A percentile compares a stretch with the other conserved stretches of the same genome.
phyloP scores from a whole-genome alignment of 2,113 vertebrate species.

The Oryzias javanicus region DNA sequence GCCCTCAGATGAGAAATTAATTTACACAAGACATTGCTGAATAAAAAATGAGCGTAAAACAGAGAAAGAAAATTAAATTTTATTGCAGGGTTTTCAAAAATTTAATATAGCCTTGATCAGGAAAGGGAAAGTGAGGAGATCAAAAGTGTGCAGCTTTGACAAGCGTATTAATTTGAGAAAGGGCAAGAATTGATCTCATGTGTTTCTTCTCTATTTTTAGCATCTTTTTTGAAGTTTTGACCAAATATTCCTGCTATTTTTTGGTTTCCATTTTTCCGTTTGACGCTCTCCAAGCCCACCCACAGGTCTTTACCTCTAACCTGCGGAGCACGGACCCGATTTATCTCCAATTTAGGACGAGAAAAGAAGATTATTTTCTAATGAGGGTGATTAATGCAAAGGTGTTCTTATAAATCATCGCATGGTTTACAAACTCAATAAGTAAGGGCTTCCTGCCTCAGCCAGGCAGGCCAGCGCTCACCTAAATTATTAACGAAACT shows the following conservation, averaged over 20 bases:
- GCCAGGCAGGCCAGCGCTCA: slow-evolving; percentile 89
- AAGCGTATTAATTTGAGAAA: neutral
- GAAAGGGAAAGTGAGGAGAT: slow-evolving; percentile 3
- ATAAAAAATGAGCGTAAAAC: slow-evolving; percentile 54
- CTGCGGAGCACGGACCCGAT: slow-evolving; percentile 46
- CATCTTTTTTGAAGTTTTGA: no score
- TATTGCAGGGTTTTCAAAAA: slow-evolving; percentile 19
- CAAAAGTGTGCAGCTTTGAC: neutral
- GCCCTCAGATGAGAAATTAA: slow-evolving; percentile 57
- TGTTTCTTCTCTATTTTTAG: no score
- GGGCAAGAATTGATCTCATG: no score
- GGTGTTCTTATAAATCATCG: slow-evolving; percentile 97
- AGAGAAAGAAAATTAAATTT: slow-evolving; percentile 24
- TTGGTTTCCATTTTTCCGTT: neutral
- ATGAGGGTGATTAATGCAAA: slow-evolving; percentile 90
- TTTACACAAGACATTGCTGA: slow-evolving; percentile 52
- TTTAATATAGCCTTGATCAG: slow-evolving; percentile 2
- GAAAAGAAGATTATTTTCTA: slow-evolving; percentile 84
- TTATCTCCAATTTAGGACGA: slow-evolving; percentile 82
- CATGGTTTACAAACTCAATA: slow-evolving; percentile 98
- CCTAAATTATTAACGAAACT: slow-evolving; percentile 98
- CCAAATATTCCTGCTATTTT: neutral
- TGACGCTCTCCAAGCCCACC: neutral
- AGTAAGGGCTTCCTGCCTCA: slow-evolving; percentile 93
- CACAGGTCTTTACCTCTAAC: neutral